Evolutionary conservation across 2,797 vertebrate species (phyloP), one percentile per base, ranked within the genome.

Genomic region (Amblyopsis hoosieri): DNA sequence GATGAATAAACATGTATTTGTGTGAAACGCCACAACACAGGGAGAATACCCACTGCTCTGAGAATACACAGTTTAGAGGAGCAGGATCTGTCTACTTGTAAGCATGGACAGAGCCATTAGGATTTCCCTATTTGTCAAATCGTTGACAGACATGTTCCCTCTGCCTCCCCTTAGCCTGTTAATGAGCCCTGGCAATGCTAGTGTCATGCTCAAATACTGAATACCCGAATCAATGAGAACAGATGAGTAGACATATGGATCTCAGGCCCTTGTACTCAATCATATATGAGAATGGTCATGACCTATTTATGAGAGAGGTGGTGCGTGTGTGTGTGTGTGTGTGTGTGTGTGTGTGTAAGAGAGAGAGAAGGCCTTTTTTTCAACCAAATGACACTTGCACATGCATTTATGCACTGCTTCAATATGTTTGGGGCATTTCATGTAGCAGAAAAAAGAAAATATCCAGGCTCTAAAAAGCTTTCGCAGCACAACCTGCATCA

Each of bases 141-240:
- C 45, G 61, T 72, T 83, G 84, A 86, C 67, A 83, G 83, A 84
- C 82, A 71, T 84, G 66, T 72, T 78, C 73, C 64, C 78, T 49
- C 45, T 73, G 57, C 67, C 45, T 72, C 62, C 69, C 54, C 56
- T 50, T 62, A 47, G 50, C 29, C 65, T 57, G 54, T 74, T 71
- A 85, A 86, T 85, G 74, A 83, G 71, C 66, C 72, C 76, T 84
- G 82, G 79, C 76, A 69, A 65, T 13, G 67, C 69, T 71, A 76
- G 71, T 69, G 68, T 82, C 49, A 68, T 72, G 72, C 83, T 83
- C 74, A 80, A 85, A 83, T 76, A 86, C 23, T 29, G 23, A 29
- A 29, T 82, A 84, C 82, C 71, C 79, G 75, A 85, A 84, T 72
- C 62, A 62, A 79, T 71, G 64, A 52, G 62, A 57, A 60, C 62